A percentile compares a stretch with the other conserved stretches of the same genome.
phyloP scores from a whole-genome alignment of 2,888 invertebrate species.

The Margaritifera margaritifera region DNA sequence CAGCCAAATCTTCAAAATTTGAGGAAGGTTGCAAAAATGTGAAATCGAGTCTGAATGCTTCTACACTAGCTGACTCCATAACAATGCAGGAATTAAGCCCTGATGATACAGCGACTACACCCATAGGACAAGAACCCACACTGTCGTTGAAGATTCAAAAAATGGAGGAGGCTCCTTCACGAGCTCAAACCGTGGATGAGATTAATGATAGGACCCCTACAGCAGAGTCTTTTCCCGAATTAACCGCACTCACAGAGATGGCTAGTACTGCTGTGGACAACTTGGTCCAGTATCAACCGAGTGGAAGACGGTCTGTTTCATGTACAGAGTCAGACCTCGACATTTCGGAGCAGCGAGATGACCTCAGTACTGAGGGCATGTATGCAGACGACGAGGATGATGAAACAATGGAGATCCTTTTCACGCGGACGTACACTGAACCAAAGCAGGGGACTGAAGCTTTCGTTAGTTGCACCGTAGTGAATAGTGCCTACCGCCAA shows the following conservation, averaged over 20 bases:
- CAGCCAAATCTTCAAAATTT: no score
- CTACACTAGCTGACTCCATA: no score
- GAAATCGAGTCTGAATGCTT: no score
- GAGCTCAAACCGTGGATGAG: slow-evolving; percentile 31
- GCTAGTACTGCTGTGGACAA: slow-evolving; percentile 20
- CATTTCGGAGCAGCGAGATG: slow-evolving; percentile 60
- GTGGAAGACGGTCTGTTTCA: slow-evolving; percentile 34
- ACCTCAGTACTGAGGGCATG: slow-evolving; percentile 60
- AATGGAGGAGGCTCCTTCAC: slow-evolving; percentile 1
- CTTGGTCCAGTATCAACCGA: slow-evolving; percentile 26
- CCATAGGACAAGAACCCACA: no score
- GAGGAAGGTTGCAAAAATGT: no score
- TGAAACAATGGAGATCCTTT: slow-evolving; percentile 50
- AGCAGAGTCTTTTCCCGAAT: slow-evolving; percentile 26
- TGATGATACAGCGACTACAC: no score
- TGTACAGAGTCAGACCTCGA: slow-evolving; percentile 63
- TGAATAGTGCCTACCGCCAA: slow-evolving; percentile 36
- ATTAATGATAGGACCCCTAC: slow-evolving; percentile 45
- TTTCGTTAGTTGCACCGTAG: slow-evolving; percentile 38
- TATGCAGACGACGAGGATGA: slow-evolving; percentile 65
- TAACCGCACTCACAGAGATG: slow-evolving; percentile 25
- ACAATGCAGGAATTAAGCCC: no score
- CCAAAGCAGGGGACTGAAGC: slow-evolving; percentile 45
- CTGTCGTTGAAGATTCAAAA: no score
- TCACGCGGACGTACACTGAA: slow-evolving; percentile 57